Conservation (phyloP, 1,140 invertebrate species). For the Acromyrmex heyeri region DNA sequence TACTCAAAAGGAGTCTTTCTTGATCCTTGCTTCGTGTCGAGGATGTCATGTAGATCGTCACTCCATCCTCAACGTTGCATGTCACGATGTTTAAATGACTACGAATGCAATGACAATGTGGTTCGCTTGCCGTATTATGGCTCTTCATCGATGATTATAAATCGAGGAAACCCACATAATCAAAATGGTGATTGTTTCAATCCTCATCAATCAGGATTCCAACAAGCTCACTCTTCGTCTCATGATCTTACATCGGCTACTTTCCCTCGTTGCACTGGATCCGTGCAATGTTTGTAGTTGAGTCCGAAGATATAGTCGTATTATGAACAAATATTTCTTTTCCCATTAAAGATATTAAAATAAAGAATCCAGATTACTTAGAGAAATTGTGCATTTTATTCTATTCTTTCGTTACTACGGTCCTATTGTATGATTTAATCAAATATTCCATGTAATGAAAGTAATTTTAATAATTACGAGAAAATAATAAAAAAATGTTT, state of each 20-base stretch:
- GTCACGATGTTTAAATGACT: slow-evolving; percentile 27
- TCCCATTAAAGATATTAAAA: slow-evolving; percentile 47
- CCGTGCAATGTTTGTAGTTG: neutral
- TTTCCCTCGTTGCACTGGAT: neutral
- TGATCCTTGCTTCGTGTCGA: slow-evolving; percentile 74
- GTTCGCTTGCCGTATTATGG: slow-evolving; percentile 4
- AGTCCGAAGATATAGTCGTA: slow-evolving; percentile 10
- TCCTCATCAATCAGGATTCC: slow-evolving; percentile 13
- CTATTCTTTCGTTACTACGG: neutral
- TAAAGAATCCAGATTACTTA: slow-evolving; percentile 13
- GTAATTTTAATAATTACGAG: slow-evolving; percentile 4
- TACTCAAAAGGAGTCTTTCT: slow-evolving; percentile 61
- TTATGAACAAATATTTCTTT: neutral
- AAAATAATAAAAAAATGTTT: neutral
- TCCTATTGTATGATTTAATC: neutral
- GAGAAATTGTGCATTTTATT: slow-evolving; percentile 7
- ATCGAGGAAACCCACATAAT: neutral
- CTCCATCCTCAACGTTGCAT: neutral
- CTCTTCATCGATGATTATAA: neutral
- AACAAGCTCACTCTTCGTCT: neutral
- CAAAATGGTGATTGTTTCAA: neutral
- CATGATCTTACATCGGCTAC: neutral
- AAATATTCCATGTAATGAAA: neutral
- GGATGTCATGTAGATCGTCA: slow-evolving; percentile 68
- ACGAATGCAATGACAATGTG: neutral